A percentile compares a stretch with the other conserved stretches of the same genome.
These are phyloP conservation scores for Hippocampus barbouri DNA, from an alignment of 2,113 vertebrate genomes.

Conservation along the genomic window DNA sequence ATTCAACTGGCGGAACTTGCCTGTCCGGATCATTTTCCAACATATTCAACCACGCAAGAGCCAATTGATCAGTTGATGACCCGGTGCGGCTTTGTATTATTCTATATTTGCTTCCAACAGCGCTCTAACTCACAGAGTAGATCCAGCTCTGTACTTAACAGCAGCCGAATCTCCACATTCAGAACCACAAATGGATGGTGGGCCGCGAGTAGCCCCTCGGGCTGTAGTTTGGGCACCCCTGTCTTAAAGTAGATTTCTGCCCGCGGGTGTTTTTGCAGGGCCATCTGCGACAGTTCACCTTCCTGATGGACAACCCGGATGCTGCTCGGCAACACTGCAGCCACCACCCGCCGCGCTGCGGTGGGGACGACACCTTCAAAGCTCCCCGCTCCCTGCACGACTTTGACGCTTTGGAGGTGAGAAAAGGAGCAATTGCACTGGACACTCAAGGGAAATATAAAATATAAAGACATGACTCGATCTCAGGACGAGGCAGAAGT, in stretches of 20 bases:
- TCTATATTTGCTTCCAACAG: neutral
- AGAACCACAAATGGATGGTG: too few species aligned
- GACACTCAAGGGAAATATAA: neutral
- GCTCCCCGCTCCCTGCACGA: conserved; percentile 31
- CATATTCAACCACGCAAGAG: too few species aligned
- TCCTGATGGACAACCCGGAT: conserved; percentile 77
- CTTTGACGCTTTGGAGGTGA: conserved; percentile 49
- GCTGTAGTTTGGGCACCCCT: too few species aligned
- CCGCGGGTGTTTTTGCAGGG: conserved; percentile 64
- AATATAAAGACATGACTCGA: neutral
- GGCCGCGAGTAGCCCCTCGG: too few species aligned
- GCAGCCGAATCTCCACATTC: too few species aligned
- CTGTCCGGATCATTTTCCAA: too few species aligned
- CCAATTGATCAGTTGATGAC: too few species aligned
- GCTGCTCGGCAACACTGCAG: conserved; percentile 72
- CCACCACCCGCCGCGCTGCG: conserved; percentile 57
- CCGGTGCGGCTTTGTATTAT: too few species aligned
- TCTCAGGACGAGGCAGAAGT: too few species aligned
- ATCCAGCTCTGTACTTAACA: too few species aligned
- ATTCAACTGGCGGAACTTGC: too few species aligned
- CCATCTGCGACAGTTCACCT: conserved; percentile 74
- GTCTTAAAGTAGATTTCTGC: neutral
- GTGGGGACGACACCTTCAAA: conserved; percentile 5
- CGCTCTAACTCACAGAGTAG: too few species aligned
- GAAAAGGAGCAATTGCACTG: neutral